phyloP scores from a whole-genome alignment of 1,140 invertebrate species.

The Magallana ariakensis region DNA sequence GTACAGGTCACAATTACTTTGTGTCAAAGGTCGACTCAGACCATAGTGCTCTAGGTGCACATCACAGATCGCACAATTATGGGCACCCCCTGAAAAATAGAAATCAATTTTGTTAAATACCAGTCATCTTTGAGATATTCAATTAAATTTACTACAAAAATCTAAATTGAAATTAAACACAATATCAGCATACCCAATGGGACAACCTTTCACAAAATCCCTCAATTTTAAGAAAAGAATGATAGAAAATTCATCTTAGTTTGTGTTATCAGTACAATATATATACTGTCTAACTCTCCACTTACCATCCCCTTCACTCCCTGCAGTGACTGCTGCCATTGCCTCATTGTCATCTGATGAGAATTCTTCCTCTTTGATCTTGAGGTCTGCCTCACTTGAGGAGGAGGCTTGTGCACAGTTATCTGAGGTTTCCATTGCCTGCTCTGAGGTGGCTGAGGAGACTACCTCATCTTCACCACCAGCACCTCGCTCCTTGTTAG shows the following conservation, averaged over 20 bases:
- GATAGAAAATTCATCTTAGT: too few species aligned
- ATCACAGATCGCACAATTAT: constrained; percentile 85
- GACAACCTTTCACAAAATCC: too few species aligned
- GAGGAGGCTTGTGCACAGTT: constrained; percentile 6
- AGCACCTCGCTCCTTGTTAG: constrained; percentile 42
- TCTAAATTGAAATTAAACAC: too few species aligned
- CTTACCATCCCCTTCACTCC: constrained; percentile 63
- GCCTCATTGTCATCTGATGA: constrained; percentile 77
- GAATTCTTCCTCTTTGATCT: constrained; percentile 77
- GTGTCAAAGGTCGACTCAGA: constrained; percentile 88
- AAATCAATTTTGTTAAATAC: too few species aligned
- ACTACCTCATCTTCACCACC: constrained; percentile 5
- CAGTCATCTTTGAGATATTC: too few species aligned
- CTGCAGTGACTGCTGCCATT: constrained; percentile 50
- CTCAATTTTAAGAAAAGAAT: too few species aligned
- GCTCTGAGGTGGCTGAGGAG: constrained; percentile 25
- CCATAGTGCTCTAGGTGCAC: constrained; percentile 83
- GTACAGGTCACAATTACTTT: constrained; percentile 90
- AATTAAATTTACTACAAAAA: too few species aligned
- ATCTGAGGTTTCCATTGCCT: constrained; percentile 29
- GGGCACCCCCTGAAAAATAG: constrained; percentile 81
- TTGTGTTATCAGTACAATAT: too few species aligned
- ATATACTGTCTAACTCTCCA: neutral
- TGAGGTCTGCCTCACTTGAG: constrained; percentile 70
- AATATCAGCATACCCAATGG: too few species aligned